Conservation (phyloP, 2,797 vertebrate species). For the Neomorphus geoffroyi region DNA sequence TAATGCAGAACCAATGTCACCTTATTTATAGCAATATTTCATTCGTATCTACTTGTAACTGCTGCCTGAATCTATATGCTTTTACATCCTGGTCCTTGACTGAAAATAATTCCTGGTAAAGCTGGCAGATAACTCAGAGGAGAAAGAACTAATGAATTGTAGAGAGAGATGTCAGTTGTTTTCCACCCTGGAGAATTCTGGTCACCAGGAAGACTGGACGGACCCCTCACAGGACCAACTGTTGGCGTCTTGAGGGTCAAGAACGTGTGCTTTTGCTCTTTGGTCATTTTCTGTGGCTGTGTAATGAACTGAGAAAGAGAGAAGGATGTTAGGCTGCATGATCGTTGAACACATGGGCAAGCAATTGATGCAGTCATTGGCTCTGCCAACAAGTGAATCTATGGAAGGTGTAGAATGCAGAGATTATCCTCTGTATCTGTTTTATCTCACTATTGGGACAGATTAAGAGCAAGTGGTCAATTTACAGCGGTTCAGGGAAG, state of each 20-base stretch:
- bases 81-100: not conserved
- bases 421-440: not conserved
- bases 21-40: not conserved
- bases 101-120: not conserved
- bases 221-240: not conserved
- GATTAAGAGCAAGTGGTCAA: constrained; percentile 38
- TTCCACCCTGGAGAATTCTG: not conserved
- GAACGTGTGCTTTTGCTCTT: not conserved
- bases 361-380: not conserved
- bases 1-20: not conserved
- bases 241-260: not conserved
- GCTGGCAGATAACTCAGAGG: not conserved
- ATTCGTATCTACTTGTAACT: not conserved
- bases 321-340: not conserved
- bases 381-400: constrained; percentile 14
- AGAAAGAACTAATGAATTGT: not conserved
- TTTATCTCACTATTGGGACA: constrained; percentile 7
- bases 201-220: not conserved
- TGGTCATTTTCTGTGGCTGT: not conserved
- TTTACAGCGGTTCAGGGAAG: constrained; percentile 6
- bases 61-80: not conserved
- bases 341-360: not conserved
- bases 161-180: not conserved
- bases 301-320: not conserved
- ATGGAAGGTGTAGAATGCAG: not conserved